Evolutionary conservation across 2,113 vertebrate species (phyloP), one percentile per base, ranked within the genome.

Genomic region (Sturnira hondurensis): DNA sequence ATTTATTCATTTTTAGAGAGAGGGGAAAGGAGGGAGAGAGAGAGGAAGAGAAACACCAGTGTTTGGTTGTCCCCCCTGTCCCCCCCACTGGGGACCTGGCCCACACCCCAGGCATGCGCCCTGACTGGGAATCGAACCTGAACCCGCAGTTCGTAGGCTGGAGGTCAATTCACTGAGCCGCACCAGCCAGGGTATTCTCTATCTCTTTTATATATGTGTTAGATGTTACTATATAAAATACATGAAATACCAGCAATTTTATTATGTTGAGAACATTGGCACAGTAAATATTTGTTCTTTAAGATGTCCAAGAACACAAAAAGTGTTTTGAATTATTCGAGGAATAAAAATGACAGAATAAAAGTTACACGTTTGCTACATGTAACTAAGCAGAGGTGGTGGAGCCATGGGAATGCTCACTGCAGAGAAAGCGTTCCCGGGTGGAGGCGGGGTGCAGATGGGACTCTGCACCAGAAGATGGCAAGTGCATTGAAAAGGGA

Each of bases 321-420:
- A 85, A n/a, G 61, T 17, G 14, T 68, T 83, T 96, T 86, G 20
- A 82, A 67, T 89, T 77, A 82, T 74, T 76, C 86, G 61, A 91
- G 47, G 63, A 24, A 58, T 91, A 31, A 82, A 94, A 88, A 47
- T 88, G 41, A 74, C 28, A 54, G 63, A 28, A 50, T 88, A 73
- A 84, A 50, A 58, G 36, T 63, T 61, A 43, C 36, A 24, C 61
- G 31, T 67, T 41, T 45, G 31, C n/a, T 74, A 15, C 43, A 47
- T 22, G 43, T 43, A 43, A 43, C 43, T 17, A 26, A 73, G 20
- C 43, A 58, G 77, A 80, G n/a, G 45, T 52, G 20, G 54, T 36
- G n/a, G 54, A 71, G 33, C 70, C 10, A 14, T 43, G 38, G 68
- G 38, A 73, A n/a, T n/a, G 38, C 26, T 47, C 5, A 47, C 2